Evolutionary conservation across 2,797 vertebrate genomes (phyloP), one percentile per base, ranked within the genome.

Genomic region (Dromococcyx pavoninus): DNA sequence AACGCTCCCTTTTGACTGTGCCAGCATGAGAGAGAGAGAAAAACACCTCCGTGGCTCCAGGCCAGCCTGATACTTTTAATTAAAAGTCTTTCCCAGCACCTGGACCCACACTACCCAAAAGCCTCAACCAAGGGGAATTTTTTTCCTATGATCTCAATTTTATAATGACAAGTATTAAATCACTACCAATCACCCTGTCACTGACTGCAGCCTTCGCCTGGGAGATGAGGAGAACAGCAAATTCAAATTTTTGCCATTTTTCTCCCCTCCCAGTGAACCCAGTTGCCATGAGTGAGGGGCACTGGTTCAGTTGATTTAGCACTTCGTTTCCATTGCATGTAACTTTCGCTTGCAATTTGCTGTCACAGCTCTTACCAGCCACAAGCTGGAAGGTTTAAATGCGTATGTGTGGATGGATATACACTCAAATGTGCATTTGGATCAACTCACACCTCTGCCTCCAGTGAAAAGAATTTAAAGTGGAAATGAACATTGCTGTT

Each of bases 61-160:
- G 89, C 82, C 93, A 93, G 65, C 6, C 41, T 83, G 44, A 77
- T 84, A 91, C 43, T 89, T 95, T 56, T 66, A 92, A 91, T 83
- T 91, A 82, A 41, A 88, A 89, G 77, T 70, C 87, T 12, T 50
- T 93, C 72, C 51, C 69, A 86, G 88, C 69, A 82, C 76, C 69
- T 56, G 88, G 73, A 75, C 16, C 44, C 27, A 16, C 10, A 11
- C 39, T 67, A 61, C 64, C 71, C 14, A 35, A 76, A 93, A 35
- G 28, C 91, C 79, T 89, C 46, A 17, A 44, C 48, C 8, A 1
- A 74, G 27, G 11, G 61, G 73, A 61, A 18, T 53, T 74, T 53
- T 43, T 54, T 35, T 16, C 32, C 50, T 5, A 4, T 51, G 44
- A 43, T 37, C 57, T 46, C 12, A 5, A 7, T 74, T 75, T 71